phyloP scores from a whole-genome alignment of 2,888 invertebrate genomes.

The Sturmia bella region DNA sequence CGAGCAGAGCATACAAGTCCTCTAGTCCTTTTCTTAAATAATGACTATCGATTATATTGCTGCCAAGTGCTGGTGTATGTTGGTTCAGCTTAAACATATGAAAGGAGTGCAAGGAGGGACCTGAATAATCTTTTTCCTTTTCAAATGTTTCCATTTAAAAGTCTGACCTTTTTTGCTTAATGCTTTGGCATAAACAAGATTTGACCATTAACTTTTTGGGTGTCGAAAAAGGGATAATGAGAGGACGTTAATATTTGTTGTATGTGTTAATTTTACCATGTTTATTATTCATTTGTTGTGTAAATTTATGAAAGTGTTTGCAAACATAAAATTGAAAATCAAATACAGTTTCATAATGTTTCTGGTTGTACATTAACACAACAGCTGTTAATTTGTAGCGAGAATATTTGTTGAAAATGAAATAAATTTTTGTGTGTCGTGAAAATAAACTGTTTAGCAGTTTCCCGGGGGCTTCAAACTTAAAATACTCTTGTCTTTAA shows the following conservation, averaged over 20 bases:
- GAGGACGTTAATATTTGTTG: constrained; percentile 28
- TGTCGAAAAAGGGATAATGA: constrained; percentile 26
- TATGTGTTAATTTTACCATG: constrained; percentile 46
- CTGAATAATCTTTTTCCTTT: constrained; percentile 13
- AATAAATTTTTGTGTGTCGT: not conserved
- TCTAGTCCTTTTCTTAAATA: constrained; percentile 23
- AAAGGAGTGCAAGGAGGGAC: not conserved
- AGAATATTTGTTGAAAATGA: not conserved
- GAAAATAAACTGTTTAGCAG: constrained; percentile 33
- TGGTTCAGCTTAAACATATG: not conserved
- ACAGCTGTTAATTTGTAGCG: not conserved
- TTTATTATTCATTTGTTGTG: constrained; percentile 42
- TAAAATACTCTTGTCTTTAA: not conserved
- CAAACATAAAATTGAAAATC: constrained; percentile 16
- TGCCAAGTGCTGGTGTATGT: not conserved
- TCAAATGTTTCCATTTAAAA: constrained; percentile 2
- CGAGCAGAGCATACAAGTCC: not conserved
- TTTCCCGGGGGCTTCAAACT: not conserved
- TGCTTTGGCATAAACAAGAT: not conserved
- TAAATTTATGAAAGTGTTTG: constrained; percentile 12
- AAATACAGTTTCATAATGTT: constrained; percentile 19
- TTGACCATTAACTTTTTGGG: constrained; percentile 15
- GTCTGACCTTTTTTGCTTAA: constrained; percentile 36
- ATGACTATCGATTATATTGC: constrained; percentile 53
- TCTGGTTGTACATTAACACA: constrained; percentile 14